Evolutionary conservation across 2,888 invertebrate species (phyloP).

Genomic region (Rhyacophila evoluta): DNA sequence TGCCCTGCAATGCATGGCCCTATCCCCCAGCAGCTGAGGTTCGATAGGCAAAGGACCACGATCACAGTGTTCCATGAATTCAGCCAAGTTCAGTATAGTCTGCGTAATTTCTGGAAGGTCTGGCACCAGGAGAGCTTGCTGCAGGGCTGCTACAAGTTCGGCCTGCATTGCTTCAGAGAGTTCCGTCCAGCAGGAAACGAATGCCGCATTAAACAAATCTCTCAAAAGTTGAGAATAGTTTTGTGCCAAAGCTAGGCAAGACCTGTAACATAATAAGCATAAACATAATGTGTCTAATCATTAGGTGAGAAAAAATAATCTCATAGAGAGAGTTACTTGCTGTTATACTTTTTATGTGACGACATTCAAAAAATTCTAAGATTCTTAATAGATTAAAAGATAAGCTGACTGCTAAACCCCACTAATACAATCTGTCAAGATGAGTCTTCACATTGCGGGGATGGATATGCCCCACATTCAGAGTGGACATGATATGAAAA

Average conservation of each 20-base stretch:
- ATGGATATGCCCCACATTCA: no score
- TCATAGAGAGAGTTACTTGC: no score
- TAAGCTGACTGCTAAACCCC: no score
- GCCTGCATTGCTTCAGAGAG: slow-evolving; percentile 83
- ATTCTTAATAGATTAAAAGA: no score
- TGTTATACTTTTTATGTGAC: no score
- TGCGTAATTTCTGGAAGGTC: slow-evolving; percentile 97
- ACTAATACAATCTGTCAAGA: no score
- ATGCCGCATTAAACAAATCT: slow-evolving; percentile 98
- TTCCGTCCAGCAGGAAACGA: slow-evolving; percentile 99
- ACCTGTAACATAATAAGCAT: no score
- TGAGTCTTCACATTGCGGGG: no score
- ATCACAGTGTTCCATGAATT: slow-evolving; percentile 99
- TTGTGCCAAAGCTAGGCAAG: slow-evolving; percentile 93
- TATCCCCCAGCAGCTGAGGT: slow-evolving; percentile 86
- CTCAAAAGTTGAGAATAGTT: slow-evolving; percentile 95
- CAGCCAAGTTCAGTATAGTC: slow-evolving; percentile 95
- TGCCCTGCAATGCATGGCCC: slow-evolving; percentile 95
- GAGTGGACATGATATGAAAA: no score
- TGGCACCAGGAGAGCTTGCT: slow-evolving; percentile 91
- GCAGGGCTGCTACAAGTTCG: slow-evolving; percentile 87
- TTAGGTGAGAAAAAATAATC: no score
- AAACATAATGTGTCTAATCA: no score
- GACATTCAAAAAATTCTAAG: no score
- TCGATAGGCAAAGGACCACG: slow-evolving; percentile 94